Evolutionary conservation across 2,888 invertebrate species (phyloP).

Genomic region (Conus canariensis): DNA sequence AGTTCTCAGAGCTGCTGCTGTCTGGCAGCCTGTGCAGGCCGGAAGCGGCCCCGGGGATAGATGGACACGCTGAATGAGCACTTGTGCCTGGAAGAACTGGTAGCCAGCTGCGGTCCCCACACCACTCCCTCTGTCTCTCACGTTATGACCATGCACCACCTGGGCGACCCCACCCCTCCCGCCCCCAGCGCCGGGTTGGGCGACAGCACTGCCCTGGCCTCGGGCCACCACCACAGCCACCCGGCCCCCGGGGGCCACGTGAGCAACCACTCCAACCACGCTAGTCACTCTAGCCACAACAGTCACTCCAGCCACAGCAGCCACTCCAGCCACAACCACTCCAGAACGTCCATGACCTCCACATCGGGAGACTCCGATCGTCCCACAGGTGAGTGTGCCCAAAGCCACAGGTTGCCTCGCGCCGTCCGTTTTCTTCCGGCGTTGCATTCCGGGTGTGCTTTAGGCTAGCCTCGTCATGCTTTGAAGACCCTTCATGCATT

Average conservation of each 20-base stretch:
- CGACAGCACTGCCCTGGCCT: constrained; percentile 28
- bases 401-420: too few relatives aligned
- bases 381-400: constrained; percentile 42
- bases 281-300: constrained; percentile 39
- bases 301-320: constrained; percentile 30
- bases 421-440: background rate
- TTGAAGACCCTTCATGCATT: too few relatives aligned
- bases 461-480: too few relatives aligned
- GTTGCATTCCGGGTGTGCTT: background rate
- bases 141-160: constrained; percentile 60
- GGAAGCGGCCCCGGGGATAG: constrained; percentile 55
- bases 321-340: constrained; percentile 31
- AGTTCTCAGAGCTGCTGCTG: background rate
- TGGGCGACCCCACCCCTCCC: constrained; percentile 41
- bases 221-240: constrained; percentile 33
- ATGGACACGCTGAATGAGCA: constrained; percentile 72
- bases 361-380: constrained; percentile 51
- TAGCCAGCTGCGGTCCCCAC: constrained; percentile 51
- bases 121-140: constrained; percentile 45
- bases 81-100: constrained; percentile 69
- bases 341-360: constrained; percentile 32
- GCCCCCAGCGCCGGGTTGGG: constrained; percentile 42
- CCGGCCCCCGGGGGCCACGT: background rate
- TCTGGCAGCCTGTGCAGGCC: constrained; percentile 14
- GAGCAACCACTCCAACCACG: constrained; percentile 38